Base-by-base conservation (phyloP, 1,140 invertebrate genomes). In the Hirudo medicinalis region DNA sequence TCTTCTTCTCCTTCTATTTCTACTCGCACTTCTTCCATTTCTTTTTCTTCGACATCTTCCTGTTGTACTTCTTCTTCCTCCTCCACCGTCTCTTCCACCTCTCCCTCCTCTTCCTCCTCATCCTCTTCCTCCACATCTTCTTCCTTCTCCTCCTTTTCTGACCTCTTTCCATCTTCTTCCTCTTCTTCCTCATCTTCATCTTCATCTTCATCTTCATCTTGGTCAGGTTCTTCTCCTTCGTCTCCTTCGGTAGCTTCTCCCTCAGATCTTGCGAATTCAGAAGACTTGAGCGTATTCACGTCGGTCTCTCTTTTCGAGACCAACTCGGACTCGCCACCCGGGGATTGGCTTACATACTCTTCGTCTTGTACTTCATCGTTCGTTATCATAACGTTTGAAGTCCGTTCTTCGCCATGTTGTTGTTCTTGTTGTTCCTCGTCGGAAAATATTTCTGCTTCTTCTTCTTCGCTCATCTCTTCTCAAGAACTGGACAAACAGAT, bases 171-270 rank as follows among this genome's bases (percentile, higher is more conserved):
- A 11, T 8, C 54, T 43, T 68, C 69, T 54, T 40, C 40, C 70
- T 69, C 70, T 69, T 53, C 40, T 43, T 55, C 49, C n/a, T 53
- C 54, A 8, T 69, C 60, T 22, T 13, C 32, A n/a, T 55, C 70
- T 2, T 53, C 54, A 0, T 55, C 70, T n/a, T 53, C 54, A 13
- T 55, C 70, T 15, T 20, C 19, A 19, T 71, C 32, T 71, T 25
- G 5, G n/a, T 69, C 70, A 60, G 11, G 0, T 53, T 29, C 57
- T 57, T n/a, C 54, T n/a, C 54, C 40, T 70, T 20, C 20, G n/a
- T n/a, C n/a, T n/a, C n/a, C 69, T 29, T 70, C 55, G 6, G n/a
- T 54, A 27, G 20, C 69, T 70, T 49, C 49, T 29, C 55, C 69
- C 55, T 20, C 49, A n/a, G n/a, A 53, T 70, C 40, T 36, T 36